Conservation (phyloP, 2,797 vertebrate genomes). For the Spatula versicolor region DNA sequence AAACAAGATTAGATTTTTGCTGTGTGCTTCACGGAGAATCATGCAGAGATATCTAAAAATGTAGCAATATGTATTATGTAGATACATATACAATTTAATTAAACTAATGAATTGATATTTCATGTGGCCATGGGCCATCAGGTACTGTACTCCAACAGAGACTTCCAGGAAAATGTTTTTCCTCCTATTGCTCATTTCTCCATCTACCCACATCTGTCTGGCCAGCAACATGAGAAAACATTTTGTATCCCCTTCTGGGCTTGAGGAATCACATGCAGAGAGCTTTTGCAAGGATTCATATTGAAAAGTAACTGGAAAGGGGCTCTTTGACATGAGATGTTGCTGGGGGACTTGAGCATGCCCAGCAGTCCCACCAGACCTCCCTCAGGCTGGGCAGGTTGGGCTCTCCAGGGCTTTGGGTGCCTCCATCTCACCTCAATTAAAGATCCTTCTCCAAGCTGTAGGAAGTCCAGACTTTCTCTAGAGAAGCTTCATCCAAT, state of each 20-base stretch:
- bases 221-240: fast-evolving
- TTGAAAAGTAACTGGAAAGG: not conserved
- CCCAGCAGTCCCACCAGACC: fast-evolving
- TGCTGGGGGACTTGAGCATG: not conserved
- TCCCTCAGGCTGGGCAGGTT: fast-evolving
- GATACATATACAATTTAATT: not conserved
- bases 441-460: not conserved
- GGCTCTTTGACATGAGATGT: not conserved
- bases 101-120: not conserved
- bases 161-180: not conserved
- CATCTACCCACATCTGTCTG: fast-evolving
- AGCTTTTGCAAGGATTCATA: not conserved
- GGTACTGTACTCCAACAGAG: not conserved
- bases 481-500: not conserved
- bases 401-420: not conserved
- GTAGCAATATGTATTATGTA: not conserved
- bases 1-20: not conserved
- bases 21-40: not conserved
- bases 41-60: not conserved
- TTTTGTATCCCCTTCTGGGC: not conserved
- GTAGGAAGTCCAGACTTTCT: not conserved
- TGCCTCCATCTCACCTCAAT: not conserved
- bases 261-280: not conserved
- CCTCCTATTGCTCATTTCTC: not conserved
- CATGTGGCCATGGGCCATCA: not conserved